Evolutionary conservation across 2,888 invertebrate genomes (phyloP).

Genomic region (Phania funesta): DNA sequence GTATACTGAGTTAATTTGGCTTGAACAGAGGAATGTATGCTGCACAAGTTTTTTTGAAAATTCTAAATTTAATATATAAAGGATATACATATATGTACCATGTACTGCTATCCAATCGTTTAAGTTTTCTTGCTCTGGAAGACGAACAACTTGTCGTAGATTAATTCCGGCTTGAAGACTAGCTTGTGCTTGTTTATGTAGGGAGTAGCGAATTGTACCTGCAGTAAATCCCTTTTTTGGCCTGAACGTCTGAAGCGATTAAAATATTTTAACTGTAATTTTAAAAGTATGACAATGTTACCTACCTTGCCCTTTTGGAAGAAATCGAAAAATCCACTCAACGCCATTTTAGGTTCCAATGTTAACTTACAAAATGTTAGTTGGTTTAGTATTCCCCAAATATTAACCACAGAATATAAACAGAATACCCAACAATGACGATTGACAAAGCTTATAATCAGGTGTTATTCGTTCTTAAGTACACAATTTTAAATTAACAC

Average conservation of each 20-base stretch:
- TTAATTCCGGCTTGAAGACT: conserved; percentile 94
- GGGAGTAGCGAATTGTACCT: conserved; percentile 91
- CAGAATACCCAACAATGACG: no score
- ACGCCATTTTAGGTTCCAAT: conserved; percentile 84
- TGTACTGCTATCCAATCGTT: conserved; percentile 97
- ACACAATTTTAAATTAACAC: no score
- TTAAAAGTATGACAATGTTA: background rate
- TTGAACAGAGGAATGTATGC: no score
- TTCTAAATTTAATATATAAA: no score
- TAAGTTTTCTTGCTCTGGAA: conserved; percentile 91
- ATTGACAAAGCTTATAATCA: no score
- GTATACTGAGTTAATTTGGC: no score
- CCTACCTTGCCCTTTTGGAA: conserved; percentile 89
- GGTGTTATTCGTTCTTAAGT: no score
- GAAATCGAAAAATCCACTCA: conserved; percentile 87
- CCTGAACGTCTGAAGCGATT: conserved; percentile 87
- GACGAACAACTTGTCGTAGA: conserved; percentile 88
- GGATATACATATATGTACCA: no score
- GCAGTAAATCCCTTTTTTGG: conserved; percentile 93
- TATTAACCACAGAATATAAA: no score
- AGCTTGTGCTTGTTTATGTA: conserved; percentile 95
- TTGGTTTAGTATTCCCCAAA: no score
- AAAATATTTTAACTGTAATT: conserved; percentile 69
- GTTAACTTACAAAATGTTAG: no score
- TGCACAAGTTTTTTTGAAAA: no score